These are phyloP conservation scores for Scrobipalpa atriplicella DNA, from an alignment of 2,888 invertebrate species.

Conservation along the genomic window DNA sequence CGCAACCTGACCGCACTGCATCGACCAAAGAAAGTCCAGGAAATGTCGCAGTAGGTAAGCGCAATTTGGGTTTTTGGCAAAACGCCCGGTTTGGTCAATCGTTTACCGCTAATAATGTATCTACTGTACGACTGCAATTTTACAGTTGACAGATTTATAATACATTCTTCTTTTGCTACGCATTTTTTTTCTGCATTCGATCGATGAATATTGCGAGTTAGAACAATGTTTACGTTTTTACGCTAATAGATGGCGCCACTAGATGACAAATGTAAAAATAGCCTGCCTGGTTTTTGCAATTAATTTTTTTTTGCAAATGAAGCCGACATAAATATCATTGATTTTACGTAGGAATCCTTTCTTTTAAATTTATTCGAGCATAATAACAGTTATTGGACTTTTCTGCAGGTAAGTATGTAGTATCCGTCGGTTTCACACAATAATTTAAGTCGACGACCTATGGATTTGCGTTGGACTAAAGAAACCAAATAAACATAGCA, in stretches of 20 bases:
- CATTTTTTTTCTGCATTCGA: not conserved
- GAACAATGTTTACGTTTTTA: not conserved
- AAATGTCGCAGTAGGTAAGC: slow-evolving; percentile 29
- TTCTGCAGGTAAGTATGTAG: too few species aligned
- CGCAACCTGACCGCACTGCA: not conserved
- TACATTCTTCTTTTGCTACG: not conserved
- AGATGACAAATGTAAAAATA: not conserved
- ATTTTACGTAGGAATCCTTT: too few species aligned
- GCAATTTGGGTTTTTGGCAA: slow-evolving; percentile 29
- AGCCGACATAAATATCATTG: too few species aligned
- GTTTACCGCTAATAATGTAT: slow-evolving; percentile 20
- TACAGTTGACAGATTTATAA: slow-evolving; percentile 25
- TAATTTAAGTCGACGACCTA: slow-evolving; percentile 42
- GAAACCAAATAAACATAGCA: slow-evolving; percentile 27
- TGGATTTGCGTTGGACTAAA: slow-evolving; percentile 51
- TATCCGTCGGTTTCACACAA: too few species aligned
- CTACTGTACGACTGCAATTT: slow-evolving; percentile 3
- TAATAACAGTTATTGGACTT: too few species aligned
- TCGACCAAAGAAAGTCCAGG: slow-evolving; percentile 5
- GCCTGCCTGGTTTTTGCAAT: too few species aligned
- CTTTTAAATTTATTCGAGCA: too few species aligned
- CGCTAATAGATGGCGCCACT: slow-evolving; percentile 35
- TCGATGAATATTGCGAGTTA: not conserved
- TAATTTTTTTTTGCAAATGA: too few species aligned
- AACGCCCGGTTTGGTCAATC: slow-evolving; percentile 27